A percentile compares a stretch with the other conserved stretches of the same genome.
Conservation (phyloP, 2,113 vertebrate species). For the Bothrops jararaca region DNA sequence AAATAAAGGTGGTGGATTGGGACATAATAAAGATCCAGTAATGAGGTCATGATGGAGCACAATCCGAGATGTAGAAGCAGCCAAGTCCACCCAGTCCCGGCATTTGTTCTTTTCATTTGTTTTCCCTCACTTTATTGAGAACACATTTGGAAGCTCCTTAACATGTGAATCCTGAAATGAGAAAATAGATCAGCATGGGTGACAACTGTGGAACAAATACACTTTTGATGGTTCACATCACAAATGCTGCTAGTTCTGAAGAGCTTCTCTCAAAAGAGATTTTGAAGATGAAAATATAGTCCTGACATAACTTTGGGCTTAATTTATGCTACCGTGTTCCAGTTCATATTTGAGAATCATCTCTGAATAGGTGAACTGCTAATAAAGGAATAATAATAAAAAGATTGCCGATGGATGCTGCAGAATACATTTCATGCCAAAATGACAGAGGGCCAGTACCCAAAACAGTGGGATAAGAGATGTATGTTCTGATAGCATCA, state of each 20-base stretch:
- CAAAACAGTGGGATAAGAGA: not conserved
- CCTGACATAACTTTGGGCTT: not conserved
- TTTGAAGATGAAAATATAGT: not conserved
- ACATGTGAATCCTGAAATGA: not conserved
- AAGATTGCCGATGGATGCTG: not conserved
- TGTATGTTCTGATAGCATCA: not conserved
- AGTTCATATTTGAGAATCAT: not conserved
- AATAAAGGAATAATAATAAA: not conserved
- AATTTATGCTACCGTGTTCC: not conserved
- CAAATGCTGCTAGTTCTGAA: no score
- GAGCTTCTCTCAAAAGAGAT: not conserved
- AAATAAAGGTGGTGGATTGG: slow-evolving; percentile 23
- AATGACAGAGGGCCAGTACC: not conserved
- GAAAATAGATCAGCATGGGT: not conserved
- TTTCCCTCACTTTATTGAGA: slow-evolving; percentile 3
- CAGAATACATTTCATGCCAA: not conserved
- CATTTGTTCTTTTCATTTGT: not conserved
- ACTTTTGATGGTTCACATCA: not conserved
- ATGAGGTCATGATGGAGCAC: slow-evolving; percentile 44
- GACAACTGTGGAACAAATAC: not conserved
- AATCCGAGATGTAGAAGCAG: not conserved
- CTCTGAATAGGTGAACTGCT: not conserved
- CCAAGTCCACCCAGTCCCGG: slow-evolving; percentile 5
- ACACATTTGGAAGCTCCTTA: not conserved
- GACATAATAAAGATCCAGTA: slow-evolving; percentile 27